These are phyloP conservation scores for Aphelocoma coerulescens DNA, from an alignment of 2,113 vertebrate genomes.

Conservation along the genomic window DNA sequence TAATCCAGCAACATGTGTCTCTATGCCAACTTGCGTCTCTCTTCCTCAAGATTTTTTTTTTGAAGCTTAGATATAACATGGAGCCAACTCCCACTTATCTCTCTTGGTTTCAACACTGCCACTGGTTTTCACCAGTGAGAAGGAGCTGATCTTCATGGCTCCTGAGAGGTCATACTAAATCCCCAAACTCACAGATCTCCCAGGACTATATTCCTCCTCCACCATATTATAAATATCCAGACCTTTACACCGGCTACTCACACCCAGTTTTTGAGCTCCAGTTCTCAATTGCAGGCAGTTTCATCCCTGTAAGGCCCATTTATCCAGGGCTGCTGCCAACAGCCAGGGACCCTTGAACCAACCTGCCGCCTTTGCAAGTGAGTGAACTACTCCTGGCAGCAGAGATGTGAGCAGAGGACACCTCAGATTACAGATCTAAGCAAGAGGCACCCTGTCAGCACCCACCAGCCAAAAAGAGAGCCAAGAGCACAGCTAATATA, in stretches of 20 bases:
- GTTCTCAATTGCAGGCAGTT: fast-evolving
- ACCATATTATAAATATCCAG: not conserved
- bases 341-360: not conserved
- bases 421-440: not conserved
- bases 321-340: not conserved
- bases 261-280: not conserved
- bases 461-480: not conserved
- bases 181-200: not conserved
- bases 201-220: not conserved
- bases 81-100: not conserved
- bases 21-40: not conserved
- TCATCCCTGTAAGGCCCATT: not conserved
- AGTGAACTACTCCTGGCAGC: not conserved
- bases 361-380: fast-evolving
- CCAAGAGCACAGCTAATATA: not conserved
- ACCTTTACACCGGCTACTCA: not conserved
- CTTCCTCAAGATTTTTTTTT: not conserved
- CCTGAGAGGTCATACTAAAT: not conserved
- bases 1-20: not conserved
- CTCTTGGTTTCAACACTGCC: not conserved
- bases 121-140: not conserved
- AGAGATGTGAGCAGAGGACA: not conserved
- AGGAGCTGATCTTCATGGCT: not conserved
- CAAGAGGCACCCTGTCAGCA: not conserved
- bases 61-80: not conserved